Percentiles rank a stretch among this genome's conserved stretches.
phyloP scores from a whole-genome alignment of 2,113 vertebrate genomes.

The Vulpes vulpes region DNA sequence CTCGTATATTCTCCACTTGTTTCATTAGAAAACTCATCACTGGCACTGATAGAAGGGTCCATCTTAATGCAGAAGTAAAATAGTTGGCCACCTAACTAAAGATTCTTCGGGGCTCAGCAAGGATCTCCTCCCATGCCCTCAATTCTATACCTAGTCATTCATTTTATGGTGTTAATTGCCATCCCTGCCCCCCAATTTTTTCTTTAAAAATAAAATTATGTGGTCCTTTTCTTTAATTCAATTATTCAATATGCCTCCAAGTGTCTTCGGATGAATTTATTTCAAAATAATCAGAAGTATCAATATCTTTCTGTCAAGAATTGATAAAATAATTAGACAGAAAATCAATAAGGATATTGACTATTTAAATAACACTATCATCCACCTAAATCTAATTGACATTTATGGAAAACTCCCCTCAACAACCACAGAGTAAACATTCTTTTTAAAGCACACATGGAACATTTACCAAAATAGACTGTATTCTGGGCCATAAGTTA shows the following conservation, averaged over 20 bases:
- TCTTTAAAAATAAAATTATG: constrained; percentile 21
- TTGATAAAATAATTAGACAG: constrained; percentile 5
- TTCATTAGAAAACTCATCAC: constrained; percentile 37
- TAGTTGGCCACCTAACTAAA: not conserved
- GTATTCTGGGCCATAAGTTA: not conserved
- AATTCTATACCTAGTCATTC: not conserved
- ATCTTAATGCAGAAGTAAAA: not conserved
- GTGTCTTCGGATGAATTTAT: constrained; percentile 10
- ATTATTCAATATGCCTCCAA: not conserved
- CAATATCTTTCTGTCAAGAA: not conserved
- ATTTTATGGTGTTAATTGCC: not conserved
- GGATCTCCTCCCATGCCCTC: not conserved
- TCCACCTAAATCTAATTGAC: constrained; percentile 46
- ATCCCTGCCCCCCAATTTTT: not conserved
- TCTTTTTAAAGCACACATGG: not conserved
- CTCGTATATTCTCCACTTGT: not conserved
- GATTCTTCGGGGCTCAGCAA: not conserved
- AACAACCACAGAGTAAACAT: not conserved
- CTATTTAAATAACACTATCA: not conserved
- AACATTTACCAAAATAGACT: not conserved
- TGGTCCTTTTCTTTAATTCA: not conserved
- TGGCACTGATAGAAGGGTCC: not conserved
- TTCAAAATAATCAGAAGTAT: not conserved
- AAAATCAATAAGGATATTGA: constrained; percentile 21
- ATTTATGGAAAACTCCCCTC: constrained; percentile 34